Evolutionary conservation across 2,113 vertebrate genomes (phyloP).

Genomic region (Leiothrix lutea): DNA sequence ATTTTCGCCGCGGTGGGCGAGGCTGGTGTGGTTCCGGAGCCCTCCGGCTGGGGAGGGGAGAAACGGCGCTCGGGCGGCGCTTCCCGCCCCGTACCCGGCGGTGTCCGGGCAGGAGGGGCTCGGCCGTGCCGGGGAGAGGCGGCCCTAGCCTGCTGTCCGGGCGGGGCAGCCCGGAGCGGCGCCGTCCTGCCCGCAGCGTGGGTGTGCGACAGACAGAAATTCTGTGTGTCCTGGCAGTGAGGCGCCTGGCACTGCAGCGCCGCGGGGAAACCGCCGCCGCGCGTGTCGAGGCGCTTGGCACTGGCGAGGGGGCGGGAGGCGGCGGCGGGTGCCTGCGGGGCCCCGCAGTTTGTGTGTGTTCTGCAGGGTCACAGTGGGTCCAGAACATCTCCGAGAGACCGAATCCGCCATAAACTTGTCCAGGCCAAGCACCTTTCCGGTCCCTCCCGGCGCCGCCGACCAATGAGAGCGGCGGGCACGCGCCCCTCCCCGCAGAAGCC

Average conservation of each 20-base stretch:
- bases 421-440: neutral
- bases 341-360: neutral
- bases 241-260: no score
- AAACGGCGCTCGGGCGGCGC: no score
- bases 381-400: neutral
- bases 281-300: neutral
- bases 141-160: neutral
- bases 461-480: no score
- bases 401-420: neutral
- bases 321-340: neutral
- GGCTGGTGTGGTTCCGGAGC: no score
- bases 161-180: neutral
- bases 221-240: rapidly evolving
- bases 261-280: no score
- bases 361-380: neutral
- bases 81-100: no score
- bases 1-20: no score
- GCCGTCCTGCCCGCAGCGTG: neutral
- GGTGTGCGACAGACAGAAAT: neutral
- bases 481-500: no score
- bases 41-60: no score
- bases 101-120: no score
- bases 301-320: neutral
- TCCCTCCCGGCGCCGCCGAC: no score
- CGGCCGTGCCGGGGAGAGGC: no score